Percentiles rank a stretch among this genome's conserved stretches.
phyloP scores from a whole-genome alignment of 2,113 vertebrate genomes.

The Hoplias malabaricus region DNA sequence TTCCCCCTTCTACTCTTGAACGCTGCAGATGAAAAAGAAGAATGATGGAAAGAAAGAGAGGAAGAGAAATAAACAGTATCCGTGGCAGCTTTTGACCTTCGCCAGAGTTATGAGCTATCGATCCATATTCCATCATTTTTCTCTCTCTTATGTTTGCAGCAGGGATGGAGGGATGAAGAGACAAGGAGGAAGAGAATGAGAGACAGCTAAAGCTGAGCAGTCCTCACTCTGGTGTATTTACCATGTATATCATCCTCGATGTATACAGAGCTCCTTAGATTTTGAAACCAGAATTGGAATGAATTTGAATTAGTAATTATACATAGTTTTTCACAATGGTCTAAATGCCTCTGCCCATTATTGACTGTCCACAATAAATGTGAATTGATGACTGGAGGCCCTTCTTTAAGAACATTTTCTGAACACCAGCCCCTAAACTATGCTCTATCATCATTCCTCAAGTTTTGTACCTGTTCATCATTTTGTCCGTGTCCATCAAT shows the following conservation, averaged over 20 bases:
- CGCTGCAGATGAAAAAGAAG: slow-evolving; percentile 32
- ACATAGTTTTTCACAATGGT: no score
- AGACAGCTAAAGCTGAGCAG: not conserved
- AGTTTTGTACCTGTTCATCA: slow-evolving; percentile 87
- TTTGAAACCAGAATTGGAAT: not conserved
- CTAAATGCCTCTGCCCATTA: no score
- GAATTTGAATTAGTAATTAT: no score
- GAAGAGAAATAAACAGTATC: slow-evolving; percentile 31
- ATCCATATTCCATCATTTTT: slow-evolving; percentile 25
- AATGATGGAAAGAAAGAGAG: slow-evolving; percentile 15
- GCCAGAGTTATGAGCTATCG: slow-evolving; percentile 53
- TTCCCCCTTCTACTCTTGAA: not conserved
- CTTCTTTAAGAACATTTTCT: not conserved
- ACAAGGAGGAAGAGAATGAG: not conserved
- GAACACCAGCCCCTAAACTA: no score
- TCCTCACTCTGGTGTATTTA: not conserved
- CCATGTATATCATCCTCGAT: no score
- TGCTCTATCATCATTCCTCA: no score
- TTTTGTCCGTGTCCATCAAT: slow-evolving; percentile 84
- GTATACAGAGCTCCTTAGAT: no score
- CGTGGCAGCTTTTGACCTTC: slow-evolving; percentile 43
- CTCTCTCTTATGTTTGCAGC: slow-evolving; percentile 29
- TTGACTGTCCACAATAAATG: no score
- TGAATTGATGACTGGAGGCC: not conserved
- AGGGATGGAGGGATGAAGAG: not conserved